Evolutionary conservation across 2,797 vertebrate genomes (phyloP), one percentile per base, ranked within the genome.

Genomic region (Eremophila alpestris): DNA sequence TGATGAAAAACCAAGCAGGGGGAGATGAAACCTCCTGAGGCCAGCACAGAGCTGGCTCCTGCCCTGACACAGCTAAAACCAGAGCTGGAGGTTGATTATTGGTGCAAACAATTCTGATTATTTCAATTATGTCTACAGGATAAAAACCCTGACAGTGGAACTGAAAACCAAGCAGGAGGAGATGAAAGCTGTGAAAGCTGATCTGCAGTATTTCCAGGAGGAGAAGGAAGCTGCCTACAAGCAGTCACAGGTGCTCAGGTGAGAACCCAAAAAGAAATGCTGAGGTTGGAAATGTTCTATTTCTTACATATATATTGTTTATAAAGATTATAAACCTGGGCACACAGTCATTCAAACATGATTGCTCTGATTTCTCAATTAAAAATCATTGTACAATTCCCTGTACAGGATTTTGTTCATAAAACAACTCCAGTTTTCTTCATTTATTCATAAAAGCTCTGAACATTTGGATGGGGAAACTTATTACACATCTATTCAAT

Each of bases 181-280:
- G 83, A 69, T 98, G 89, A 96, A 97, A 67, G 96, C 45, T 19
- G 36, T 95, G 69, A 96, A 95, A 86, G 94, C 97, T 59, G 96
- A 96, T 32, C 84, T 98, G 91, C 94, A 62, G 74, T 95, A 96
- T 85, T 92, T 96, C 63, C 95, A 98, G 70, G 92, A 87, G 56
- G 95, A 98, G 64, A 97, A 98, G 86, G 96, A 97, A 63, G 93
- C 95, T 90, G 97, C 98, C 89, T 94, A 92, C 19, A 96, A 90
- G 68, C 96, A 96, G 60, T 92, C 96, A 16, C 96, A 98, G 83
- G 78, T 87, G 67, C 97, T 98, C 90, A 98, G 98, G 99, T 99
- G 95, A 98, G 97, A 85, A 18, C 22, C n/a, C 46, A 13, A 26
- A 70, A 60, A 32, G 30, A 38, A 69, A 49, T 52, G 69, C 29